Conservation (phyloP, 2,888 invertebrate genomes). For the Zaprionus lineosus region DNA sequence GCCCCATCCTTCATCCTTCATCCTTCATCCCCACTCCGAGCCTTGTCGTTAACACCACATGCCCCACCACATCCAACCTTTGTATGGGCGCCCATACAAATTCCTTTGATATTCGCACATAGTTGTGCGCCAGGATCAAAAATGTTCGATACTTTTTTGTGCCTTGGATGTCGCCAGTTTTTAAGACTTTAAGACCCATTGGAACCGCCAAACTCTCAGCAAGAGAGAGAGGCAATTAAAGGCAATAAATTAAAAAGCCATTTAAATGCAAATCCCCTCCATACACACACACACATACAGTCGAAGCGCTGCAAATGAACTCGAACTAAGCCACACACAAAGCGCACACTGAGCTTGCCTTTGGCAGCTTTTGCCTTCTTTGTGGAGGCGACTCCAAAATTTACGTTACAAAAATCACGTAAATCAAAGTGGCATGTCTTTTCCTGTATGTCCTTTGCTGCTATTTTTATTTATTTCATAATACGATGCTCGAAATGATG, state of each 20-base stretch:
- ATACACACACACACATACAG: no score
- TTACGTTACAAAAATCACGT: constrained; percentile 49
- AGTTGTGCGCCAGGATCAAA: constrained; percentile 23
- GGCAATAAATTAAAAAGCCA: constrained; percentile 64
- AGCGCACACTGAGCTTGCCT: constrained; percentile 15
- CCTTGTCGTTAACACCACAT: neutral
- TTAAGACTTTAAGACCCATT: constrained; percentile 46
- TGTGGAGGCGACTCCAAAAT: neutral
- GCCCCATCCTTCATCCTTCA: constrained; percentile 29
- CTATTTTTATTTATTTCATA: neutral
- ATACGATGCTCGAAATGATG: no score
- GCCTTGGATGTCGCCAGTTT: constrained; percentile 32
- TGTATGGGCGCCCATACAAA: constrained; percentile 29
- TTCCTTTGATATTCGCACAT: constrained; percentile 54
- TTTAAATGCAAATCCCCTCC: constrained; percentile 58
- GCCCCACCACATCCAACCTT: neutral
- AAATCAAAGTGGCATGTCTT: constrained; percentile 71
- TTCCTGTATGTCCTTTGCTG: constrained; percentile 34
- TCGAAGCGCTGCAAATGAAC: constrained; percentile 34
- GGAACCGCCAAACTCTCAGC: constrained; percentile 23
- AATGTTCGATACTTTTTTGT: constrained; percentile 27
- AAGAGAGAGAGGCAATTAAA: constrained; percentile 51
- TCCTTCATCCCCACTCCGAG: no score
- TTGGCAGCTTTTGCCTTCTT: constrained; percentile 11
- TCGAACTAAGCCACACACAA: constrained; percentile 31